A percentile compares a stretch with the other conserved stretches of the same genome.
phyloP scores from a whole-genome alignment of 2,888 invertebrate genomes.

The Pteria penguin region DNA sequence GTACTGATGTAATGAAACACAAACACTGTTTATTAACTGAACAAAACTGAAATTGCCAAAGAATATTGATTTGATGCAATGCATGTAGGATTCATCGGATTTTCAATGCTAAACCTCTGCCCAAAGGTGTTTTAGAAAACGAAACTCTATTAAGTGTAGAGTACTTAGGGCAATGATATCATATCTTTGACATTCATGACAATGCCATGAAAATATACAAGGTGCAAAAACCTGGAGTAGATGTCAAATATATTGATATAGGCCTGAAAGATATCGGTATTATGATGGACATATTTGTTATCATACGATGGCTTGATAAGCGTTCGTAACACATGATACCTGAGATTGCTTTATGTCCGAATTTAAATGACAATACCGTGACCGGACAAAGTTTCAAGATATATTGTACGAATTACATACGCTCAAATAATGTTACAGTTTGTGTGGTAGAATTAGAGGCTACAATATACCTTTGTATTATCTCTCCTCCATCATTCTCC shows the following conservation, averaged over 20 bases:
- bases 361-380: not conserved
- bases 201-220: not conserved
- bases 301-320: conserved; percentile 1
- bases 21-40: no score
- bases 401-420: not conserved
- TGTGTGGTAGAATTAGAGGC: not conserved
- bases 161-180: no score
- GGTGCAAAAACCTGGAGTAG: not conserved
- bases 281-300: conserved; percentile 6
- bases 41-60: no score
- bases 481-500: not conserved
- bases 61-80: no score
- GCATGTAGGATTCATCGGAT: no score
- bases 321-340: not conserved
- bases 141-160: no score
- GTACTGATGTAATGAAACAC: no score
- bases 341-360: not conserved
- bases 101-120: no score
- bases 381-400: not conserved
- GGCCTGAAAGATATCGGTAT: not conserved
- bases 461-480: not conserved
- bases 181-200: no score
- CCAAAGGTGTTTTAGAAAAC: no score
- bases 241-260: not conserved
- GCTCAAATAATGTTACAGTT: not conserved